Evolutionary conservation across 2,888 invertebrate species (phyloP).

Genomic region (Seira musarum): DNA sequence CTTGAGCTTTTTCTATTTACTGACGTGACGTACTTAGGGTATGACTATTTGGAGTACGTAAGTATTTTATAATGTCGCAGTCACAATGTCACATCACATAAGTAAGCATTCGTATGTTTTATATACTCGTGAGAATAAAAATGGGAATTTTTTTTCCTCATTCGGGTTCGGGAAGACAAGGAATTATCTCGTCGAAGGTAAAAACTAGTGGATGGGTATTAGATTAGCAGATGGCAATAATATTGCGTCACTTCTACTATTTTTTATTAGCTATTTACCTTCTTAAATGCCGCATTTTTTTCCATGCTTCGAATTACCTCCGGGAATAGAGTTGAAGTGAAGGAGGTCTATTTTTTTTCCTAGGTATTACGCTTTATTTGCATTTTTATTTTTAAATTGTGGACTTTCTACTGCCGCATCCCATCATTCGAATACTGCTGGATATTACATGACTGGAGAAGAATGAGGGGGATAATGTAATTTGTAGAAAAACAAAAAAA

Average conservation of each 20-base stretch:
- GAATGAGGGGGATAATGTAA: constrained; percentile 42
- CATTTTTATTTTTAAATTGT: constrained; percentile 27
- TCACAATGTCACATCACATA: constrained; percentile 57
- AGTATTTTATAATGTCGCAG: too few species aligned
- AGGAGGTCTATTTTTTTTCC: background rate
- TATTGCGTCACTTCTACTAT: constrained; percentile 50
- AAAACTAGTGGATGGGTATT: constrained; percentile 59
- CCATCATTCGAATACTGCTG: constrained; percentile 24
- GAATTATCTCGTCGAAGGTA: constrained; percentile 41
- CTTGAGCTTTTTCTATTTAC: too few species aligned
- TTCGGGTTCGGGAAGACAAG: constrained; percentile 30
- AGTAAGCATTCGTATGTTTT: too few species aligned
- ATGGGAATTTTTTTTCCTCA: too few species aligned
- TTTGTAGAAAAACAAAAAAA: constrained; percentile 50
- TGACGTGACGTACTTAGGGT: too few species aligned
- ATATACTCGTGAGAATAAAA: too few species aligned
- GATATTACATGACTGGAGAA: too few species aligned
- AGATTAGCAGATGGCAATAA: constrained; percentile 53
- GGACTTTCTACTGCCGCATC: background rate
- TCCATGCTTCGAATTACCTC: constrained; percentile 26
- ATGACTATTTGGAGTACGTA: too few species aligned
- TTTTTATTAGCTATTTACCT: constrained; percentile 44
- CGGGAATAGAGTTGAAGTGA: constrained; percentile 46
- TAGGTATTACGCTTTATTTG: constrained; percentile 10
- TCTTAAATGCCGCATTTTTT: too few species aligned